These are phyloP conservation scores for Lucilia cuprina DNA, from an alignment of 1,140 invertebrate genomes.

Conservation along the genomic window DNA sequence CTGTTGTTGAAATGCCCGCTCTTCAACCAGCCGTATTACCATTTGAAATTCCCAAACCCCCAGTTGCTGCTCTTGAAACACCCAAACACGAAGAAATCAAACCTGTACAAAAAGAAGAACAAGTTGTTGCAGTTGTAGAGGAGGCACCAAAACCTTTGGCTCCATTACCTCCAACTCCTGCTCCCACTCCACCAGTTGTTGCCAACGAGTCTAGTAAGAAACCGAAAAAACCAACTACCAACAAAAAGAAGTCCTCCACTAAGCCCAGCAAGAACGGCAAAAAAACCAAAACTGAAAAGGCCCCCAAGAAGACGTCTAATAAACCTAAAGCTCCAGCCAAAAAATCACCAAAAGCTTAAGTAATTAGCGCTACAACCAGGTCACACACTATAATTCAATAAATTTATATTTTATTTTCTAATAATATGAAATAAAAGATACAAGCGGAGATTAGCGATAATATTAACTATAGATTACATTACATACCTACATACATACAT, in stretches of 20 bases:
- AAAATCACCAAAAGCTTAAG: slow-evolving; percentile 22
- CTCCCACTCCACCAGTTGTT: slow-evolving; percentile 38
- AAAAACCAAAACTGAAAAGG: background rate
- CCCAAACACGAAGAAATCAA: background rate
- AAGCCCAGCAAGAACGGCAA: background rate
- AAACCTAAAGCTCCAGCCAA: background rate
- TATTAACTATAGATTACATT: background rate
- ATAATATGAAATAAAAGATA: background rate
- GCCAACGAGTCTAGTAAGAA: background rate
- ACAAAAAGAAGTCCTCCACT: background rate
- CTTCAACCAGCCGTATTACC: background rate
- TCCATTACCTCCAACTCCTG: slow-evolving; percentile 36
- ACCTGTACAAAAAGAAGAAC: background rate
- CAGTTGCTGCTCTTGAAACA: background rate
- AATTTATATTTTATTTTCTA: background rate
- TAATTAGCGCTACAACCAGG: no score
- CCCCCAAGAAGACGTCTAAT: background rate
- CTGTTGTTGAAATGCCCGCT: background rate
- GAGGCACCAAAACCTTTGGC: background rate
- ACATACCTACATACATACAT: no score
- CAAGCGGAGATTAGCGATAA: slow-evolving; percentile 13
- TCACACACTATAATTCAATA: background rate
- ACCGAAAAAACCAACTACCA: slow-evolving; percentile 14
- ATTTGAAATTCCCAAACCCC: background rate
- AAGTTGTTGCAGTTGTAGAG: background rate